These are phyloP conservation scores for Cotesia glomerata DNA, from an alignment of 1,140 invertebrate genomes.

Conservation along the genomic window DNA sequence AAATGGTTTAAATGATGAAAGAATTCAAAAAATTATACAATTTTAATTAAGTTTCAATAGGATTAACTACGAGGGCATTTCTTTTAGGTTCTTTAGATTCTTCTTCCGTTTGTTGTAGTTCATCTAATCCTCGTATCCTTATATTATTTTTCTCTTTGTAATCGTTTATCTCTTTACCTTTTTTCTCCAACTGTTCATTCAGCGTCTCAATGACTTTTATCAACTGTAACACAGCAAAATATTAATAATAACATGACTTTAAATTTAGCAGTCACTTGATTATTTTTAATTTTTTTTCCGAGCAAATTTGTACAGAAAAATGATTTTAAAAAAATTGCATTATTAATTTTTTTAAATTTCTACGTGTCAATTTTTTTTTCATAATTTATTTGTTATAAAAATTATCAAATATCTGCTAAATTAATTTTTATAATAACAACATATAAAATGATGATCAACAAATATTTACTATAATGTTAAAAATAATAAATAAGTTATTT, in stretches of 20 bases:
- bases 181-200: slow-evolving; percentile 81
- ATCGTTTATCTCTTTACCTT: slow-evolving; percentile 91
- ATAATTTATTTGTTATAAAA: no score
- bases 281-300: no score
- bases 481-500: no score
- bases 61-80: slow-evolving; percentile 61
- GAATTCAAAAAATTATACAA: not conserved
- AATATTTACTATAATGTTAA: no score
- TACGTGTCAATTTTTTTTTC: no score
- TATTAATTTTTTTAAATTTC: no score
- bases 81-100: slow-evolving; percentile 63
- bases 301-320: no score
- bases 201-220: slow-evolving; percentile 78
- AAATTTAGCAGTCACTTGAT: no score
- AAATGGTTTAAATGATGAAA: not conserved
- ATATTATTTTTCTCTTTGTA: slow-evolving; percentile 93
- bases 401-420: no score
- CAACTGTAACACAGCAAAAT: slow-evolving; percentile 64
- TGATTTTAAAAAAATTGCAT: no score
- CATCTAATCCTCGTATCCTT: slow-evolving; percentile 72
- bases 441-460: no score
- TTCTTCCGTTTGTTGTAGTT: slow-evolving; percentile 60
- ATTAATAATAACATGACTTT: slow-evolving; percentile 35
- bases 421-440: no score
- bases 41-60: slow-evolving; percentile 43